Base-by-base conservation (phyloP, 2,113 vertebrate species). In the Corythaixoides concolor region DNA sequence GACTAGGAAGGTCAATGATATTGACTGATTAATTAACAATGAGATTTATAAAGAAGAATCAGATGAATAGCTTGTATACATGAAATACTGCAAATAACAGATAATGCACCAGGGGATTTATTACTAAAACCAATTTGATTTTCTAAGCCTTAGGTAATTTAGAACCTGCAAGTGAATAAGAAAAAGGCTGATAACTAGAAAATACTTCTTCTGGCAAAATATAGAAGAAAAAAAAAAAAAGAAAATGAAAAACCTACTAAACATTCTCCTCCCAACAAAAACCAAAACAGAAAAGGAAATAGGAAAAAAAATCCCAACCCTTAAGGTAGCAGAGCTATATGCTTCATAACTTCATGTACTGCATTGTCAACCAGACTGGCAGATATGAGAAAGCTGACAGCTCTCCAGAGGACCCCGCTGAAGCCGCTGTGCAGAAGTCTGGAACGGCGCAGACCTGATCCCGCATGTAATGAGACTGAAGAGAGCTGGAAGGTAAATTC, bases 381-480 rank as follows among this genome's bases (percentile, higher is more conserved):
- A 49, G 97, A 95, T 95, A 97, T 45, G 93, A 97, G 97, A 78
- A 77, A 87, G 87, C 95, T 97, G 98, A 96, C 97, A 97, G 96
- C 80, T 92, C 98, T 98, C 97, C 74, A 81, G 97, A 98, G 97
- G 89, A 79, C 64, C 60, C 13, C 3, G 92, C 68, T 41, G 85
- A 50, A 94, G 91, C 96, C 12, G 93, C 58, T 93, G 93, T 73
- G 97, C 98, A 97, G 86, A 93, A 97, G 97, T 56, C 95, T 97
- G 98, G 97, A 98, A 98, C 97, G 21, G 93, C 93, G 77, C 89
- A 97, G 97, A 90, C 95, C 97, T 97, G 96, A 95, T 97, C 95
- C 97, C 35, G 97, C 97, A 98, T 98, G 95, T 97, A 98, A 98
- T 98, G 97, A 98, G 98, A 93, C 91, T 91, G 89, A 82, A 64